phyloP scores from a whole-genome alignment of 1,140 invertebrate species.

The Choristoneura fumiferana region DNA sequence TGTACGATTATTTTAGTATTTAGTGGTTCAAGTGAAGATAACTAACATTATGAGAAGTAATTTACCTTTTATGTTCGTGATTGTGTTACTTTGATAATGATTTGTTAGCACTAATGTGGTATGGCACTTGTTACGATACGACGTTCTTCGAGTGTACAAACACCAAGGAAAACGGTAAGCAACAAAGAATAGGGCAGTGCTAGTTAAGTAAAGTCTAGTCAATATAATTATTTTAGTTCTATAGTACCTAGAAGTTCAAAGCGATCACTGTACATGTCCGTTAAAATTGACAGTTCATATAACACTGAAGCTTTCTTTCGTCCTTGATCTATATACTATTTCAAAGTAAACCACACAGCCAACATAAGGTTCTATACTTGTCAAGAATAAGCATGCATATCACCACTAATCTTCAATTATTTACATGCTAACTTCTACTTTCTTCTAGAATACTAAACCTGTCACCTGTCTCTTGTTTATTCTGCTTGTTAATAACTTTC shows the following conservation, averaged over 20 bases:
- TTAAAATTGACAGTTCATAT: constrained; percentile 24
- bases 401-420: too few species aligned
- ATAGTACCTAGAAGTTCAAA: not conserved
- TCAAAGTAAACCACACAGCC: not conserved
- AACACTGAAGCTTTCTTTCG: constrained; percentile 16
- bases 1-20: constrained; percentile 34
- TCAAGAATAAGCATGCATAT: too few species aligned
- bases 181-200: constrained; percentile 45
- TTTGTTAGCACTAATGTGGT: constrained; percentile 69
- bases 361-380: too few species aligned
- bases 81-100: constrained; percentile 70
- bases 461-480: too few species aligned
- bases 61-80: constrained; percentile 71
- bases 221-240: constrained; percentile 1
- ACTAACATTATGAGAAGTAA: constrained; percentile 66
- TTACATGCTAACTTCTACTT: too few species aligned
- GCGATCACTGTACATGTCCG: not conserved
- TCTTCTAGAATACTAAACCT: too few species aligned
- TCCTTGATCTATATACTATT: constrained; percentile 20
- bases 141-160: constrained; percentile 72
- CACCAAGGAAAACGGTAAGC: constrained; percentile 73
- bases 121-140: constrained; percentile 76
- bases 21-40: constrained; percentile 48
- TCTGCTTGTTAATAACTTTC: too few species aligned
- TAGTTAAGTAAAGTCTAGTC: not conserved